These are phyloP conservation scores for Tenodera sinensis DNA, from an alignment of 2,888 invertebrate genomes.

Conservation along the genomic window DNA sequence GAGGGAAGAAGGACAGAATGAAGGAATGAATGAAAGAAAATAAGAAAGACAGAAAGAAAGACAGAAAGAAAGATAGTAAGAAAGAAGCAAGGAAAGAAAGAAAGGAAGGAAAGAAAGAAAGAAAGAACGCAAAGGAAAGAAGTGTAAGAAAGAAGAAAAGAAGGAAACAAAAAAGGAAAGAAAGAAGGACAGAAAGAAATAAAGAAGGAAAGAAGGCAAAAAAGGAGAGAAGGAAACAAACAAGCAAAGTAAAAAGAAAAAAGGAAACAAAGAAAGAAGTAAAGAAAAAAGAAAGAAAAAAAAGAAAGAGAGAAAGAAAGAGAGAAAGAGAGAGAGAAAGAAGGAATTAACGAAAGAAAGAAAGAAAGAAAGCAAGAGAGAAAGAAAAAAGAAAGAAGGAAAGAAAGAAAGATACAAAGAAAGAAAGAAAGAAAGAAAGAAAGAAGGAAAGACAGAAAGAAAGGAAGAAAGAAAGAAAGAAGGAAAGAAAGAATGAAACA, in stretches of 20 bases:
- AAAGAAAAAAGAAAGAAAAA: too few species aligned
- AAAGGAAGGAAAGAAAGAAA: neutral
- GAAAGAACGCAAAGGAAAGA: too few species aligned
- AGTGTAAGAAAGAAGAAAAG: too few species aligned
- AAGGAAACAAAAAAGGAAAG: too few species aligned
- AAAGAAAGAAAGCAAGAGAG: too few species aligned
- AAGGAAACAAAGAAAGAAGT: neutral
- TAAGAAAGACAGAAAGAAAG: too few species aligned
- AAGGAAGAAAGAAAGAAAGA: neutral
- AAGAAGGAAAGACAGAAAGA: too few species aligned
- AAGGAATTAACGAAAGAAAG: neutral
- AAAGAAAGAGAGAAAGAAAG: neutral
- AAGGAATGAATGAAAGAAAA: neutral
- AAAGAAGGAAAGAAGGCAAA: too few species aligned
- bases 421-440: neutral
- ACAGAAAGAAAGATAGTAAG: neutral
- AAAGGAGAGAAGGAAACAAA: too few species aligned
- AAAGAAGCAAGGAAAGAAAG: neutral
- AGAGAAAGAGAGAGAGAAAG: too few species aligned
- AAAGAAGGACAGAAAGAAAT: too few species aligned
- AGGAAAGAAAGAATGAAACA: neutral
- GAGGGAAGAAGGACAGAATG: neutral
- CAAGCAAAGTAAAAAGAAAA: neutral
- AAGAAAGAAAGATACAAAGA: neutral
- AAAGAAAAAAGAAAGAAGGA: neutral